These are phyloP conservation scores for Microtus ochrogaster DNA, from an alignment of 2,113 vertebrate genomes.

Conservation along the genomic window DNA sequence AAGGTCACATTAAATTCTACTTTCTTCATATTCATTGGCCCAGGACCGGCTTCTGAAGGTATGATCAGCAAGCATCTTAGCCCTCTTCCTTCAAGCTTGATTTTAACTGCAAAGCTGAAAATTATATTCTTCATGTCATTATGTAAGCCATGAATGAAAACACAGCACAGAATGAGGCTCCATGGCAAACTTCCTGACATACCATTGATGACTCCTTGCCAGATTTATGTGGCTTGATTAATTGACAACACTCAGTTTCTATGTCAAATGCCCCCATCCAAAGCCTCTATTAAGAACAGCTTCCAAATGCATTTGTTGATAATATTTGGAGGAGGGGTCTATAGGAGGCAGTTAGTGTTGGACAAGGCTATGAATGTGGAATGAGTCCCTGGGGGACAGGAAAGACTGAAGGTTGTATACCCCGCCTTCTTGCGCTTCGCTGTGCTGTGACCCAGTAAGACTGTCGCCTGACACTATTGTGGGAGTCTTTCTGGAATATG, in stretches of 20 bases:
- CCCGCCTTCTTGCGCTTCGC: neutral
- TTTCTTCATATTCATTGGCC: neutral
- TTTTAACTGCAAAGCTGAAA: constrained; percentile 18
- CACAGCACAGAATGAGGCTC: neutral
- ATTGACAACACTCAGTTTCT: neutral
- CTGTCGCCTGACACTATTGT: neutral
- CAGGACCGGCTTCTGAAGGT: neutral
- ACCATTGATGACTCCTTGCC: neutral
- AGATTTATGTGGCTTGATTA: neutral
- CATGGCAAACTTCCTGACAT: neutral
- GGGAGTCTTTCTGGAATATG: neutral
- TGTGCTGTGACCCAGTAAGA: neutral
- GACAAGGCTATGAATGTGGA: neutral
- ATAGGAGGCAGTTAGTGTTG: neutral
- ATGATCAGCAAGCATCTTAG: neutral
- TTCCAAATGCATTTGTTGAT: neutral
- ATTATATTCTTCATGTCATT: neutral
- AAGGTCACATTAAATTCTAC: neutral
- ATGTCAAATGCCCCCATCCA: neutral
- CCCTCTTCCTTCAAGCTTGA: neutral
- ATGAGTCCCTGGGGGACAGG: no score
- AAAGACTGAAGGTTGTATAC: neutral
- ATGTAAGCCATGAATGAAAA: neutral
- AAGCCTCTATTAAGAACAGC: neutral
- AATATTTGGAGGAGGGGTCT: neutral